These are phyloP conservation scores for Brenthis daphne DNA, from an alignment of 2,888 invertebrate species.

Conservation along the genomic window DNA sequence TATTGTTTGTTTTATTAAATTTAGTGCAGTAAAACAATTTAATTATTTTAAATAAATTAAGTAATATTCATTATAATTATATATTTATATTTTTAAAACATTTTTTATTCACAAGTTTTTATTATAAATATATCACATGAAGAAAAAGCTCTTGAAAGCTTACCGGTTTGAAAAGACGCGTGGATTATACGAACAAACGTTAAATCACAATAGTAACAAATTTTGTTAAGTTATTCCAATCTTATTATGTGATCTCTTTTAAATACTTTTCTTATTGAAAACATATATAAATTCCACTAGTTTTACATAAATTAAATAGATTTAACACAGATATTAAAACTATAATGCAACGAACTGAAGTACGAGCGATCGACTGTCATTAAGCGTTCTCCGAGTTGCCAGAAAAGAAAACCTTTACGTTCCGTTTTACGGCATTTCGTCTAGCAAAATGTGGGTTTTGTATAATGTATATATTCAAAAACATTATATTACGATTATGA, in stretches of 20 bases:
- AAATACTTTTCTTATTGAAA: not conserved
- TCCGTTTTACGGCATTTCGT: not conserved
- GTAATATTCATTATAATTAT: too few relatives aligned
- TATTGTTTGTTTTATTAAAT: too few relatives aligned
- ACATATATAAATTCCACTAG: not conserved
- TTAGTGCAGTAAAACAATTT: too few relatives aligned
- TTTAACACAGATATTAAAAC: not conserved
- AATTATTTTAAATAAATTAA: too few relatives aligned
- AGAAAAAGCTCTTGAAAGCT: slow-evolving; percentile 29
- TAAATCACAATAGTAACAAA: not conserved
- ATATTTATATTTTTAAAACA: not conserved
- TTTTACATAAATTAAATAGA: not conserved
- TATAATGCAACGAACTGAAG: slow-evolving; percentile 2
- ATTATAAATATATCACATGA: not conserved
- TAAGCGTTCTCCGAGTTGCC: slow-evolving; percentile 16
- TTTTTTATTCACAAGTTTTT: not conserved
- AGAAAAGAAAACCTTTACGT: slow-evolving; percentile 12
- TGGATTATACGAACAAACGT: slow-evolving; percentile 9
- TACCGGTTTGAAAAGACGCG: slow-evolving; percentile 26
- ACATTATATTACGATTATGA: too few relatives aligned
- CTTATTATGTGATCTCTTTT: not conserved
- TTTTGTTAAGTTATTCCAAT: not conserved
- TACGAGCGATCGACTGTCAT: slow-evolving; percentile 1
- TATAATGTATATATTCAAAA: too few relatives aligned
- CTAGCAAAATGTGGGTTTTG: not conserved